Conservation (phyloP, 1,140 invertebrate species). For the Pantala flavescens region DNA sequence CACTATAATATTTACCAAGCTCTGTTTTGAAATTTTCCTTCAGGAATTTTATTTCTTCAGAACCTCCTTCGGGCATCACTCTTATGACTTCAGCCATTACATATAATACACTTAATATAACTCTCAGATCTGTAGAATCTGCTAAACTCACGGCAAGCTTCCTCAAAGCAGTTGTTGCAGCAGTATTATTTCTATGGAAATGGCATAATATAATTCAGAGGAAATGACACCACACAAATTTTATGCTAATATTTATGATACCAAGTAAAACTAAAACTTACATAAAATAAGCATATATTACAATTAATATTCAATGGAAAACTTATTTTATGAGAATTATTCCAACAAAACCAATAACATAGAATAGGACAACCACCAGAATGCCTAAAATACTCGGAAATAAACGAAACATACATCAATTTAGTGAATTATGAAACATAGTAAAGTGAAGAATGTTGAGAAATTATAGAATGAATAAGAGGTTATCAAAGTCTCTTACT, state of each 20-base stretch:
- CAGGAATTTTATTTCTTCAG: constrained; percentile 56
- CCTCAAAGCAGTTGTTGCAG: constrained; percentile 62
- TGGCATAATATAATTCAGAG: too few species aligned
- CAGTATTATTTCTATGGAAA: constrained; percentile 58
- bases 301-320: constrained; percentile 19
- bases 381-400: too few species aligned
- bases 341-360: too few species aligned
- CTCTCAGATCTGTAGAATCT: constrained; percentile 82
- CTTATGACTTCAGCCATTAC: constrained; percentile 77
- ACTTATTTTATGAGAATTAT: too few species aligned
- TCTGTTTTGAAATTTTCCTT: constrained; percentile 70
- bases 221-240: constrained; percentile 12
- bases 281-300: constrained; percentile 11
- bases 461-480: too few species aligned
- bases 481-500: too few species aligned
- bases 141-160: constrained; percentile 83
- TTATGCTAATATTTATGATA: constrained; percentile 1
- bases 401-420: too few species aligned
- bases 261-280: constrained; percentile 16
- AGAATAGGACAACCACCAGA: too few species aligned
- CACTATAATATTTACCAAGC: constrained; percentile 45
- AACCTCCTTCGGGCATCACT: constrained; percentile 35
- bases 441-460: too few species aligned
- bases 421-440: too few species aligned
- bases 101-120: constrained; percentile 87